Conservation (phyloP, 1,140 invertebrate genomes). For the Ips nitidus region DNA sequence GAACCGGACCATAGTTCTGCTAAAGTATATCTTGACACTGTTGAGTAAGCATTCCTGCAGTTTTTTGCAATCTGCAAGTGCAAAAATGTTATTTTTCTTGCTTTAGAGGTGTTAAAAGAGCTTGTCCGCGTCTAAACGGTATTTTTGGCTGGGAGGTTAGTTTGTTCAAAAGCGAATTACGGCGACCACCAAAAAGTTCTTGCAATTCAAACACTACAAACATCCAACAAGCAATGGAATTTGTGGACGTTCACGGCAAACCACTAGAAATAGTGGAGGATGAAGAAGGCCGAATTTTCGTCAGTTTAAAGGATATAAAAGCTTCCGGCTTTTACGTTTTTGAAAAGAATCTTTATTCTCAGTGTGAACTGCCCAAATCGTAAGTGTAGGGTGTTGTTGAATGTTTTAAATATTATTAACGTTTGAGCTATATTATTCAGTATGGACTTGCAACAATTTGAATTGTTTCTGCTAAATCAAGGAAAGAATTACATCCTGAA, state of each 20-base stretch:
- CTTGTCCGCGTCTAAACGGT: neutral
- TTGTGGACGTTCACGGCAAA: conserved; percentile 35
- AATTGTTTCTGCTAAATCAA: no score
- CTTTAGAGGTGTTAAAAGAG: neutral
- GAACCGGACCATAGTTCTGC: conserved; percentile 4
- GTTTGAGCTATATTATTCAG: no score
- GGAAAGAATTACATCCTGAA: no score
- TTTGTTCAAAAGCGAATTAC: neutral
- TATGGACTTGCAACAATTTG: no score
- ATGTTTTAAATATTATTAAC: no score
- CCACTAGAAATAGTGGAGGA: conserved; percentile 20
- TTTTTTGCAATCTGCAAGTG: neutral
- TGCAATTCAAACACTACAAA: neutral
- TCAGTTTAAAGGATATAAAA: conserved; percentile 37
- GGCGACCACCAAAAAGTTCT: conserved; percentile 20
- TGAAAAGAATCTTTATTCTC: no score
- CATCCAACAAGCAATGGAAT: neutral
- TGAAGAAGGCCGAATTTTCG: conserved; percentile 32
- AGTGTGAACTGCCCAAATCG: no score
- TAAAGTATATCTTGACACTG: conserved; percentile 28
- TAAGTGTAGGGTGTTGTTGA: no score
- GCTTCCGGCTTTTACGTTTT: conserved; percentile 37
- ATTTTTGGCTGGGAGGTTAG: neutral
- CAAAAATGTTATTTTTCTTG: neutral
- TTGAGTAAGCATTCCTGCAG: conserved; percentile 24